These are phyloP conservation scores for Myanophis thanlyinensis DNA, from an alignment of 2,113 vertebrate genomes.

Conservation along the genomic window DNA sequence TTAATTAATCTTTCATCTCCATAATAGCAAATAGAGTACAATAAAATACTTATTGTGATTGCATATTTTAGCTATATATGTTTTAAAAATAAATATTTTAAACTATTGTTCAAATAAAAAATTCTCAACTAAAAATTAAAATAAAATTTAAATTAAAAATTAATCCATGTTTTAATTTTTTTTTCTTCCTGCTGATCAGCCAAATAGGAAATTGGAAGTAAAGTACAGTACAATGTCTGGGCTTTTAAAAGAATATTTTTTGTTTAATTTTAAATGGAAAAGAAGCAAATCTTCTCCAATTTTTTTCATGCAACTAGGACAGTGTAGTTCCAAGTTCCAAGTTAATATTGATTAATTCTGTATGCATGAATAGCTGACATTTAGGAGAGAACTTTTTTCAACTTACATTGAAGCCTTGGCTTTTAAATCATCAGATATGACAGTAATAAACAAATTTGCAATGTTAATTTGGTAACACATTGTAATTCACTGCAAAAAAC, in stretches of 20 bases:
- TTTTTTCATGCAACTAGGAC: background rate
- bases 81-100: background rate
- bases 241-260: background rate
- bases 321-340: background rate
- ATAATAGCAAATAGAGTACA: background rate
- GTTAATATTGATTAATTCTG: background rate
- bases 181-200: background rate
- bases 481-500: background rate
- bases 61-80: background rate
- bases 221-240: background rate
- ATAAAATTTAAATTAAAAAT: background rate
- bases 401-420: background rate
- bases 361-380: background rate
- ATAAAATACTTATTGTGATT: background rate
- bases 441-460: background rate
- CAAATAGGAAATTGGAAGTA: background rate
- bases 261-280: background rate
- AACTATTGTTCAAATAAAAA: background rate
- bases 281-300: background rate
- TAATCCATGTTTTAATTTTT: background rate
- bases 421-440: background rate
- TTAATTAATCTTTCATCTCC: background rate
- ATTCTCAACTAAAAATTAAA: background rate
- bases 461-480: background rate
- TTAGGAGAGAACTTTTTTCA: background rate